Conservation (phyloP, 2,797 vertebrate species). For the Hippocampus kuda region DNA sequence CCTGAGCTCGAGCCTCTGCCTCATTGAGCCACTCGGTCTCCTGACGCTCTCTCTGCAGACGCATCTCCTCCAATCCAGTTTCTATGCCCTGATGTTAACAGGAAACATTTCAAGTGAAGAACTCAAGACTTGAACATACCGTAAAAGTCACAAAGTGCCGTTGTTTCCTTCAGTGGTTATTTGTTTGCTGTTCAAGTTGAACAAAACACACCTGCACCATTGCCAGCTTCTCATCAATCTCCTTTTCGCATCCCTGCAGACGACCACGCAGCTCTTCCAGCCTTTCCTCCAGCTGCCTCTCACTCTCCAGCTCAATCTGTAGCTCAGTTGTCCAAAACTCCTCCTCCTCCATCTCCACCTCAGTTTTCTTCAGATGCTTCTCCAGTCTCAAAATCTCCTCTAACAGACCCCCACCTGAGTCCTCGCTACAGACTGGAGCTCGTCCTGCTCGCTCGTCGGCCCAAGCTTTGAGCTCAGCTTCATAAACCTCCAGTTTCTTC, state of each 20-base stretch:
- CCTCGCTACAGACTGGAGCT: conserved; percentile 43
- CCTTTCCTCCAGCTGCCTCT: conserved; percentile 88
- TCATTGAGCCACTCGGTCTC: conserved; percentile 86
- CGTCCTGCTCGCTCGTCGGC: conserved; percentile 62
- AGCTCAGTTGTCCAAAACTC: conserved; percentile 98
- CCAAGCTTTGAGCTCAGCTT: conserved; percentile 77
- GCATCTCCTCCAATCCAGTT: conserved; percentile 81
- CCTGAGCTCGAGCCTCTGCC: conserved; percentile 82
- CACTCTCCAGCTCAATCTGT: conserved; percentile 92
- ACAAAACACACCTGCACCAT: conserved; percentile 61
- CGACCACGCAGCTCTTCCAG: conserved; percentile 81
- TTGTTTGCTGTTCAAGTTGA: neutral
- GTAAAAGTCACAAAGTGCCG: neutral
- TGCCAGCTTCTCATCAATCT: conserved; percentile 76
- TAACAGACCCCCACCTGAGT: conserved; percentile 55
- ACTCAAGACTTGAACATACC: neutral
- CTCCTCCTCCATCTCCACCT: conserved; percentile 93
- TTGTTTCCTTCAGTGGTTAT: neutral
- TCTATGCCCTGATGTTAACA: conserved; percentile 70
- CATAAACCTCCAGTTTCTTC: conserved; percentile 77
- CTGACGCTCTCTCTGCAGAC: conserved; percentile 78
- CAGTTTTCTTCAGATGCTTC: conserved; percentile 84
- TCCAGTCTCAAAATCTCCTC: conserved; percentile 86
- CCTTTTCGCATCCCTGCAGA: conserved; percentile 76
- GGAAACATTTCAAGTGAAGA: neutral